phyloP scores from a whole-genome alignment of 2,113 vertebrate species.

The Oriolus oriolus region DNA sequence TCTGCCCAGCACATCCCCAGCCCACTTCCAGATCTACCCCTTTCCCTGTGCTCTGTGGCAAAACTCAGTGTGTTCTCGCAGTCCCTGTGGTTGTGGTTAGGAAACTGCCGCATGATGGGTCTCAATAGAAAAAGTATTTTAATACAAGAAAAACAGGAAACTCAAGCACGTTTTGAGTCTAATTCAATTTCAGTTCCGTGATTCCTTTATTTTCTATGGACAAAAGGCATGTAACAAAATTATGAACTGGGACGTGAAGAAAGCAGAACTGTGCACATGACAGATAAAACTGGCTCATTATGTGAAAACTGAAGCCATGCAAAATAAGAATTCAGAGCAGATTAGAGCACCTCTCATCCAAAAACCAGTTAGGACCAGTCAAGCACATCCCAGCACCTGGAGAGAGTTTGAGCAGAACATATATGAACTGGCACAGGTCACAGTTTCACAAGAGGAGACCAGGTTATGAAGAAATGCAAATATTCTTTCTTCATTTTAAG shows the following conservation, averaged over 20 bases:
- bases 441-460: neutral
- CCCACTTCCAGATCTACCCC: neutral
- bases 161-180: slow-evolving; percentile 57
- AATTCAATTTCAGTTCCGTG: slow-evolving; percentile 63
- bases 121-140: slow-evolving; percentile 68
- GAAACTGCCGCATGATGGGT: slow-evolving; percentile 37
- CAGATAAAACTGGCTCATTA: slow-evolving; percentile 52
- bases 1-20: neutral
- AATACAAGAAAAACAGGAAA: slow-evolving; percentile 67
- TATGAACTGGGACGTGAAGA: slow-evolving; percentile 55
- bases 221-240: slow-evolving; percentile 55
- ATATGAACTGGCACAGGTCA: slow-evolving; percentile 15
- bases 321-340: slow-evolving; percentile 45
- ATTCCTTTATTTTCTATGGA: slow-evolving; percentile 64
- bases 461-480: slow-evolving; percentile 18
- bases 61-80: neutral
- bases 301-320: slow-evolving; percentile 39
- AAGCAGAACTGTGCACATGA: slow-evolving; percentile 57
- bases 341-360: slow-evolving; percentile 41
- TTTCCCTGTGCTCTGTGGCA: neutral
- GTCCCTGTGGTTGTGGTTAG: slow-evolving; percentile 59
- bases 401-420: slow-evolving; percentile 3
- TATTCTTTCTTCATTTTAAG: slow-evolving; percentile 21
- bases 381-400: slow-evolving; percentile 34
- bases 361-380: slow-evolving; percentile 37